Percentiles rank a stretch among this genome's conserved stretches.
Evolutionary conservation across 2,888 invertebrate genomes (phyloP).

Genomic region (Eristalinus aeneus): DNA sequence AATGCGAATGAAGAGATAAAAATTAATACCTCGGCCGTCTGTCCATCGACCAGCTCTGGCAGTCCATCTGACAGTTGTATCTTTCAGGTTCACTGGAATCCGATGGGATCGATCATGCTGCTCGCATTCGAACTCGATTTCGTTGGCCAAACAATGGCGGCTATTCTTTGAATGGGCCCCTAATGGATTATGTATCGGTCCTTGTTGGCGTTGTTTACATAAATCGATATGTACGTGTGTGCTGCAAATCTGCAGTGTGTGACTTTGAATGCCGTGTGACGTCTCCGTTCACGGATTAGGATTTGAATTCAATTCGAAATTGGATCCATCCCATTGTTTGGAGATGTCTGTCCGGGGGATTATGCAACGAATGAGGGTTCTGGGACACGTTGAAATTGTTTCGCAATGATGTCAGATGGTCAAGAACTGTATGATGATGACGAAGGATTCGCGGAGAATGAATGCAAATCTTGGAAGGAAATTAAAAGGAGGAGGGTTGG

Average conservation of each 20-base stretch:
- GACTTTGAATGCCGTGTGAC: not conserved
- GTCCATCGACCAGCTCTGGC: conserved; percentile 15
- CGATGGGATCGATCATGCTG: conserved; percentile 57
- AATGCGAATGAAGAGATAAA: conserved; percentile 58
- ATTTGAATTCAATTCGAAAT: not conserved
- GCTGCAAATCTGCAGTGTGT: not conserved
- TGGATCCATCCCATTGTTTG: not conserved
- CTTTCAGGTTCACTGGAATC: conserved; percentile 61
- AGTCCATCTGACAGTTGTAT: conserved; percentile 69
- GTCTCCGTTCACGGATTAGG: not conserved
- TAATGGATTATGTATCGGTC: conserved; percentile 63
- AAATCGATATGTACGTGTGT: not conserved
- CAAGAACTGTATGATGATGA: not conserved
- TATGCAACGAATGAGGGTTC: not conserved
- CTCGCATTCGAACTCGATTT: conserved; percentile 54
- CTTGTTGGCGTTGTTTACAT: conserved; percentile 27
- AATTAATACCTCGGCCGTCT: conserved; percentile 61
- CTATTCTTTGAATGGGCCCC: conserved; percentile 33
- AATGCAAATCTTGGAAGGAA: not conserved
- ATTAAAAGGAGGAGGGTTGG: not conserved
- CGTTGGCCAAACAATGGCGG: conserved; percentile 57
- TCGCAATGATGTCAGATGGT: not conserved
- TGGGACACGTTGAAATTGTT: not conserved
- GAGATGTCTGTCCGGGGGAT: not conserved
- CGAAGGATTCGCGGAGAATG: not conserved